Base-by-base conservation (phyloP, 2,888 invertebrate genomes). In the Rotaria sp. region DNA sequence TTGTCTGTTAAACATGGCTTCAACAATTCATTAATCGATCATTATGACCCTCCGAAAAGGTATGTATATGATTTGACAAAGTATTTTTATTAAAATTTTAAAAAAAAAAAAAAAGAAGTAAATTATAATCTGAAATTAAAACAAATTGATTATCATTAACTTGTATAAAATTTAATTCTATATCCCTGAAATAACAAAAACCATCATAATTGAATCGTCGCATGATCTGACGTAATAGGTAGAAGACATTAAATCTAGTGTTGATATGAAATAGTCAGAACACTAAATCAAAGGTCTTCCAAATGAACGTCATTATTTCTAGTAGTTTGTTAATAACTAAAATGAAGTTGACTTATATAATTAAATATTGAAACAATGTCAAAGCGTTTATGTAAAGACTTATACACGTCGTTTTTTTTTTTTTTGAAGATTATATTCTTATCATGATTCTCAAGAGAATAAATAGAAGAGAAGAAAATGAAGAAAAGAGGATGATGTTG, bases 201-300 rank as follows among this genome's bases (percentile, higher is more conserved):
- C n/a, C n/a, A n/a, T n/a, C n/a, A 41, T 24, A 52, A 24, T 52
- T 52, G 5, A 24, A 35, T 80, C 80, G 80, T 80, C 80, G 80
- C n/a, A n/a, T 80, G 24, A 45, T 80, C 15, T 38, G 80, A 80
- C 41, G 80, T 45, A 80, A 45, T 45, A 45, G 41, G 26, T 80
- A 80, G 80, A 80, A 80, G 80, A 80, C 80, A n/a, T 24, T 80
- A n/a, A 80, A 67, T 35, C 67, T 67, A 41, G 80, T 80, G 45
- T 41, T 80, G 45, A 45, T 80, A 26, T 41, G 35, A n/a, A 13
- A 80, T 45, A 45, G 24, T 80, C 80, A 24, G 21, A 80, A 80
- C 80, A 80, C 80, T 80, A 80, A 80, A 80, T 80, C 80, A 80
- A 80, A 80, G 80, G 80, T 80, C 80, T 80, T 80, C 80, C 80